These are phyloP conservation scores for Cotesia chilonis DNA, from an alignment of 1,140 invertebrate species.

Conservation along the genomic window DNA sequence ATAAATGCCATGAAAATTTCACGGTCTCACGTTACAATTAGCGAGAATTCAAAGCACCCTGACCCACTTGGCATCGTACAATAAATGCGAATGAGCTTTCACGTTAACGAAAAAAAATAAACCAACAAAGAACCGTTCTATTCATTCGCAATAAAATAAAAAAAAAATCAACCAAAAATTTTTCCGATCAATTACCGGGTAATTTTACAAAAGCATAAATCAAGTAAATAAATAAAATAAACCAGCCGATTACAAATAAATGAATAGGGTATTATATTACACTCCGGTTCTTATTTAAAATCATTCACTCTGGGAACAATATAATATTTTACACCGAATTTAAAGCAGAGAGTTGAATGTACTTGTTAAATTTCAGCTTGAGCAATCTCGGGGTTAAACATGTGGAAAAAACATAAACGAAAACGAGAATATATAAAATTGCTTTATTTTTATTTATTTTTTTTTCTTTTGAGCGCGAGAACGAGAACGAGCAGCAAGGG, in stretches of 20 bases:
- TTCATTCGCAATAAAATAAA: background rate
- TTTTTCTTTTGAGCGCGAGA: too few species aligned
- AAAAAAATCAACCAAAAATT: background rate
- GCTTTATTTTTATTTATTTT: too few species aligned
- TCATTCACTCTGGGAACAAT: background rate
- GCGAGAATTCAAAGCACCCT: conserved; percentile 35
- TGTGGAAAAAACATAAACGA: background rate
- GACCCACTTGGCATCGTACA: conserved; percentile 44
- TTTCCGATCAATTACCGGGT: background rate
- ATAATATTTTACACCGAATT: background rate
- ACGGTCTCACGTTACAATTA: conserved; percentile 31
- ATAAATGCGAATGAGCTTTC: conserved; percentile 33
- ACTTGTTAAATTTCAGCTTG: too few species aligned
- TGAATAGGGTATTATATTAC: background rate
- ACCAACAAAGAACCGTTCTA: conserved; percentile 15
- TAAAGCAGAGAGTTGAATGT: too few species aligned
- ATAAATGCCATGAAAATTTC: conserved; percentile 17
- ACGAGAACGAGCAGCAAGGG: background rate
- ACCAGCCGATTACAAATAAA: background rate
- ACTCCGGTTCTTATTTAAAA: too few species aligned
- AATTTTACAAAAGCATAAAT: background rate
- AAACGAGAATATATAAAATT: background rate
- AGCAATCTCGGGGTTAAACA: too few species aligned
- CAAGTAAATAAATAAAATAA: background rate
- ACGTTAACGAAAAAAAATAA: conserved; percentile 24